phyloP scores from a whole-genome alignment of 2,888 invertebrate species.

The Nephrotoma appendiculata region DNA sequence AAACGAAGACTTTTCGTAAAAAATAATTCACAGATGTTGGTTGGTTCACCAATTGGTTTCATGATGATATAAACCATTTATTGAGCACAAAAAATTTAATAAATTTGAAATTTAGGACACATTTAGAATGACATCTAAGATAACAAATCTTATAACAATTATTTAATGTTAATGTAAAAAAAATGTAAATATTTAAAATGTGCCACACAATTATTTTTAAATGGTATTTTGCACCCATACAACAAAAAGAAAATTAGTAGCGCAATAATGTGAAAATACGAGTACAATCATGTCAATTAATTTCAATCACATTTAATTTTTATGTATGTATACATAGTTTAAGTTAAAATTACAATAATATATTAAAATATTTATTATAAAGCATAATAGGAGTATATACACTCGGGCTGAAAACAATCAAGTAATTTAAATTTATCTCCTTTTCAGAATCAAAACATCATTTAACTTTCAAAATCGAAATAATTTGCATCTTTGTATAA shows the following conservation, averaged over 20 bases:
- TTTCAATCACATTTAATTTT: not conserved
- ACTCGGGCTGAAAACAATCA: not conserved
- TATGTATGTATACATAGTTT: too few species aligned
- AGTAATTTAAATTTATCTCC: not conserved
- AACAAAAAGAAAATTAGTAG: not conserved
- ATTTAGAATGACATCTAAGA: too few species aligned
- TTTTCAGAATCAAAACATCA: not conserved
- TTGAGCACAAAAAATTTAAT: too few species aligned
- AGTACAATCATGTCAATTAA: not conserved
- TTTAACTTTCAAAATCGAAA: not conserved
- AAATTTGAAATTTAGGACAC: too few species aligned
- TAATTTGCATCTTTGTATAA: not conserved
- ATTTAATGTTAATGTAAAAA: too few species aligned
- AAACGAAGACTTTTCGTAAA: too few species aligned
- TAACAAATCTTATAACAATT: too few species aligned
- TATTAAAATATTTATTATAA: not conserved
- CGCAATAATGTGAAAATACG: not conserved
- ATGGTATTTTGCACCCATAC: not conserved
- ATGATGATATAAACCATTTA: too few species aligned
- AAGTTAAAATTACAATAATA: not conserved
- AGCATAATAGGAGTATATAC: not conserved
- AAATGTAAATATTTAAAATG: too few species aligned
- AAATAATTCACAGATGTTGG: too few species aligned
- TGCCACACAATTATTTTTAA: too few species aligned
- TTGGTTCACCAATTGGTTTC: too few species aligned